Conservation (phyloP, 2,888 invertebrate genomes). For the Nymphalis polychloros region DNA sequence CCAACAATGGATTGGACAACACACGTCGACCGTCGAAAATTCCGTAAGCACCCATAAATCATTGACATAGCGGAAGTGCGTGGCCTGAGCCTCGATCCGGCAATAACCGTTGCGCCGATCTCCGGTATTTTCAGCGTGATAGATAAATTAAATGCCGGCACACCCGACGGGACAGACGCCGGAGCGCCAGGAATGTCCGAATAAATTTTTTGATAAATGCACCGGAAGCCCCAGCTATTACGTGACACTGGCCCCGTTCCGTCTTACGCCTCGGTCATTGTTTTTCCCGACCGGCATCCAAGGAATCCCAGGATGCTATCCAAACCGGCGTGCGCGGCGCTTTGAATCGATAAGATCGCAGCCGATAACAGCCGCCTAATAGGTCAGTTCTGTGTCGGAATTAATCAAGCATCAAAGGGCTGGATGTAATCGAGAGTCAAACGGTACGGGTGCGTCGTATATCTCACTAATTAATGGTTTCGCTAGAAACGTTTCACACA, state of each 20-base stretch:
- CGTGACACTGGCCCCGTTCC: conserved; percentile 74
- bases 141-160: conserved; percentile 81
- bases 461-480: conserved; percentile 80
- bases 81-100: conserved; percentile 54
- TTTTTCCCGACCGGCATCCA: conserved; percentile 71
- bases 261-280: conserved; percentile 71
- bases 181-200: conserved; percentile 75
- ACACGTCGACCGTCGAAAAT: conserved; percentile 74
- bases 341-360: conserved; percentile 77
- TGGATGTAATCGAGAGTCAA: conserved; percentile 63
- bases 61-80: conserved; percentile 80
- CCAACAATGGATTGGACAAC: conserved; percentile 76
- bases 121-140: conserved; percentile 72
- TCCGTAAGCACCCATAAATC: conserved; percentile 75
- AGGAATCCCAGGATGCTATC: conserved; percentile 68
- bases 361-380: conserved; percentile 70
- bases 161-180: conserved; percentile 66
- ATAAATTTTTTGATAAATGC: conserved; percentile 79
- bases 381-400: conserved; percentile 79
- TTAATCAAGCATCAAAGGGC: conserved; percentile 80
- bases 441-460: conserved; percentile 70
- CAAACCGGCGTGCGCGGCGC: conserved; percentile 68
- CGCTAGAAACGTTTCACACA: conserved; percentile 71
- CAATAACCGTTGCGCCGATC: conserved; percentile 72
- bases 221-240: conserved; percentile 77